Evolutionary conservation across 2,888 invertebrate species (phyloP), one percentile per base, ranked within the genome.

Genomic region (Poecilus cupreus): DNA sequence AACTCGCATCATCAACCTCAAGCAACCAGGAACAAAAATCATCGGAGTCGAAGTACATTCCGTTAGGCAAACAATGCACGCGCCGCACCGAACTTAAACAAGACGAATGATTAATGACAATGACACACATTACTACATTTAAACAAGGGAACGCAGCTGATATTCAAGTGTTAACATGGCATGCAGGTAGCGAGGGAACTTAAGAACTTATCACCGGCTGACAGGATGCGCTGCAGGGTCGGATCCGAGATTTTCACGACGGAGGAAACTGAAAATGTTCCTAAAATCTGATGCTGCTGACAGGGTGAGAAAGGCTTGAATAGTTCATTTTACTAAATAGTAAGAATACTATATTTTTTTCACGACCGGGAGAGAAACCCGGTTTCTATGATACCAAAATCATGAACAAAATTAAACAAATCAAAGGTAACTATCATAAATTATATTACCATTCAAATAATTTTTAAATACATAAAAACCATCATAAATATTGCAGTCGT

Each of bases 101-200:
- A 75, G 11, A 32, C 37, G 13, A 24, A 60, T 78, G 64, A 78
- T 77, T 78, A 60, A 64, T 49, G 43, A 43, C 78, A 60, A 60
- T 46, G 46, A 46, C 60, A 60, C 60, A 64, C 78, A 57, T 64
- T 39, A 43, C 43, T 64, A 20, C 78, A 64, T 64, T 78, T 60
- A 78, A 64, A 64, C 78, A 78, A 78, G 64, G 39, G 64, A 26
- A 26, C 39, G 64, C 24, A 11, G 74, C 18, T 18, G 51, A 74
- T 74, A 74, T 20, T 46, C 51, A 74, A 49, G 49, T 74, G 74
- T 74, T 51, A 74, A 74, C 51, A 74, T 74, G 72, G 72, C 72
- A 22, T 43, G 20, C 72, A 72, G 72, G 72, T 72, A 72, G 72
- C 72, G 13, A n/a, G 70, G 43, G 39, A 43, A 72, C 72, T 72